Base-by-base conservation (phyloP, 2,888 invertebrate species). In the Ormyrus rosae region DNA sequence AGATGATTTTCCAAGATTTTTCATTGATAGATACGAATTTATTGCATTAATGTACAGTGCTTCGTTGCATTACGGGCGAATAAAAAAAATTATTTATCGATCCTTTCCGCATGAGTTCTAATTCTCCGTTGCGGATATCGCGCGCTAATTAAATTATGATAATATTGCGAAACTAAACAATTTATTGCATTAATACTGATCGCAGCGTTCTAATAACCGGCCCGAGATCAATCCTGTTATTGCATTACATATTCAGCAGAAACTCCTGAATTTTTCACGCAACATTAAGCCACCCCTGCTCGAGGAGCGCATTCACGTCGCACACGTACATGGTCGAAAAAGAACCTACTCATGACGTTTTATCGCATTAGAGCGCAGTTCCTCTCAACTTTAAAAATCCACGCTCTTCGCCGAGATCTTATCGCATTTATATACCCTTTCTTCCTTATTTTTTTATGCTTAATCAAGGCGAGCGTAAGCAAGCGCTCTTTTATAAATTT, bases 241-340 rank as follows among this genome's bases (percentile, higher is more conserved):
- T 67, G 46, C 72, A 68, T 68, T 73, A 68, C 9, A 34, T 61
- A 50, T 68, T 68, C 55, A 61, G 53, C 19, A 6, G 19, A 10
- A 5, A n/a, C n/a, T 19, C 34, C 50, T 70, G 9, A 67, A 73
- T 73, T 73, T 68, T 79, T 73, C 68, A 73, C 65, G 67, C 55
- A 8, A 68, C 67, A 72, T 48, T 53, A 56, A 63, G 11, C 61
- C 71, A 34, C 13, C 11, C 48, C 46, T 6, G 19, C 34, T 34
- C 34, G 34, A 34, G 34, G 34, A 34, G 34, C 34, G 9, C 67
- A 48, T 60, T 13, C 7, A 51, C 46, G 67, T 11, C 46, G 0
- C 11, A 6, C 5, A 10, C 6, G 11, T 19, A 67, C 5, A 60
- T 45, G 13, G 5, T 19, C 48, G 2, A 2, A 51, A 68, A 19